Evolutionary conservation across 2,888 invertebrate species (phyloP).

Genomic region (Agrilus mali): DNA sequence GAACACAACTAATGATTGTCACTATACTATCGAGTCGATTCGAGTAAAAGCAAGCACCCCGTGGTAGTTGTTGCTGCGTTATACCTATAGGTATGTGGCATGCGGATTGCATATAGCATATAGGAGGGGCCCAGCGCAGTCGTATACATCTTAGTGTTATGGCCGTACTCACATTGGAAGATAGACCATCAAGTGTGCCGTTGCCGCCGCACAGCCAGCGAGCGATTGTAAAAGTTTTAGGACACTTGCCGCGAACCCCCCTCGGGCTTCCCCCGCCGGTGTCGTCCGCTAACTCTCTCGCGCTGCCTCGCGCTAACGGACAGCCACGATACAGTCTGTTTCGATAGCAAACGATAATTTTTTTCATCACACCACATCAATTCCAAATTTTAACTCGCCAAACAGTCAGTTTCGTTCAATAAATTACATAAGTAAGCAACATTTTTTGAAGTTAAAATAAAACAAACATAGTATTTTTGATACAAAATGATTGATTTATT

Average conservation of each 20-base stretch:
- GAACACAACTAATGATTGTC: conserved; percentile 37
- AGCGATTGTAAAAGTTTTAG: conserved; percentile 51
- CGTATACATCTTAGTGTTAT: conserved; percentile 49
- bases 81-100: conserved; percentile 36
- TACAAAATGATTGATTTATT: no score
- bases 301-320: not conserved
- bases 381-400: no score
- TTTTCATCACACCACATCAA: no score
- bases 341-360: no score
- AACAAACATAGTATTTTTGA: no score
- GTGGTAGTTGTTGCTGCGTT: conserved; percentile 32
- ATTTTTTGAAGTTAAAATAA: no score
- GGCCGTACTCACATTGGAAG: conserved; percentile 54
- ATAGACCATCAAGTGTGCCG: conserved; percentile 51
- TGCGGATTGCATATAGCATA: conserved; percentile 37
- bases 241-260: conserved; percentile 43
- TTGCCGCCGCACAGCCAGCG: conserved; percentile 36
- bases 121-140: conserved; percentile 44
- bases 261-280: conserved; percentile 15
- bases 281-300: conserved; percentile 15
- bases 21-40: conserved; percentile 18
- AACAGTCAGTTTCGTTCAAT: no score
- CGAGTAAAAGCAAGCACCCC: conserved; percentile 24
- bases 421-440: no score
- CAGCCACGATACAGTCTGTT: no score